These are phyloP conservation scores for Brienomyrus brachyistius DNA, from an alignment of 2,113 vertebrate species.

Conservation along the genomic window DNA sequence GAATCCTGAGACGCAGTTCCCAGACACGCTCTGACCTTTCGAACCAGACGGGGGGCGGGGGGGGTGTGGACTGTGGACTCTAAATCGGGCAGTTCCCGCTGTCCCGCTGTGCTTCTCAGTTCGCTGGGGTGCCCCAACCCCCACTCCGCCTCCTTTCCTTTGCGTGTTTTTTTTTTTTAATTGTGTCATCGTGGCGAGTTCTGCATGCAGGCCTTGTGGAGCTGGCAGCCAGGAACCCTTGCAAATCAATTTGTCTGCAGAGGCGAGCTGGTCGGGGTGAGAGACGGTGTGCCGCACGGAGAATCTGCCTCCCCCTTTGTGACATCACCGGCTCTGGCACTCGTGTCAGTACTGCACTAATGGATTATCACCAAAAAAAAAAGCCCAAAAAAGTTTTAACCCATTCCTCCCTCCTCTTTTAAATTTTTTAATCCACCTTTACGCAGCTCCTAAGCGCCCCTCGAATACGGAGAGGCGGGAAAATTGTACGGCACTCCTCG, in stretches of 20 bases:
- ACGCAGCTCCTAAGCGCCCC: too few relatives aligned
- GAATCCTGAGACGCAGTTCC: constrained; percentile 89
- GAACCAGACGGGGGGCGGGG: constrained; percentile 92
- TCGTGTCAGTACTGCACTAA: constrained; percentile 43
- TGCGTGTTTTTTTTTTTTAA: constrained; percentile 56
- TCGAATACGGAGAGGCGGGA: not conserved
- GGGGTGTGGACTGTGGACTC: constrained; percentile 65
- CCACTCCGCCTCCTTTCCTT: constrained; percentile 32
- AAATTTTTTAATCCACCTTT: not conserved
- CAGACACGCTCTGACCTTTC: constrained; percentile 97
- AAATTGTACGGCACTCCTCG: not conserved
- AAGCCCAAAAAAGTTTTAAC: constrained; percentile 17
- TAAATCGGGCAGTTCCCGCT: constrained; percentile 76
- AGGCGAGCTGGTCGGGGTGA: constrained; percentile 67
- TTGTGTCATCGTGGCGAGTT: constrained; percentile 77
- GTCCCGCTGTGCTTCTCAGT: constrained; percentile 77
- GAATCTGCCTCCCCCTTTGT: constrained; percentile 58
- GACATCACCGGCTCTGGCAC: constrained; percentile 57
- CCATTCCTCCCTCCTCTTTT: not conserved
- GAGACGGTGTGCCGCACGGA: constrained; percentile 61
- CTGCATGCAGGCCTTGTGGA: constrained; percentile 80
- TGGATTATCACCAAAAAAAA: constrained; percentile 30
- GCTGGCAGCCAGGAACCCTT: constrained; percentile 81
- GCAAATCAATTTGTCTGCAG: constrained; percentile 94
- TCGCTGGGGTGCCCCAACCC: constrained; percentile 58